phyloP scores from a whole-genome alignment of 2,113 vertebrate genomes.

The Cervus canadensis region DNA sequence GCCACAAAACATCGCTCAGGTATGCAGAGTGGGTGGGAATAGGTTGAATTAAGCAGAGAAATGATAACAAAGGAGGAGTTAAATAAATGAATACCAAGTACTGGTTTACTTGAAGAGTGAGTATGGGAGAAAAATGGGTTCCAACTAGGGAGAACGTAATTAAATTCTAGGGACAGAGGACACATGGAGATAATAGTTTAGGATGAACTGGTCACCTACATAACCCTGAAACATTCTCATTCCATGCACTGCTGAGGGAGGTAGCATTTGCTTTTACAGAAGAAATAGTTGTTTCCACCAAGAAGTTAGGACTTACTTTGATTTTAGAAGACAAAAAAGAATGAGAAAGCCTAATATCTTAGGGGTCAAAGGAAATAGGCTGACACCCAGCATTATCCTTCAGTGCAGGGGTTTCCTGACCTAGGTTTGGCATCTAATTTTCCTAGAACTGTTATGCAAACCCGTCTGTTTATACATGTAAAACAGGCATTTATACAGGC shows the following conservation, averaged over 20 bases:
- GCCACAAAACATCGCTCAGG: neutral
- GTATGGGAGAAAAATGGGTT: neutral
- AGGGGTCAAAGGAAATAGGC: neutral
- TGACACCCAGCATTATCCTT: neutral
- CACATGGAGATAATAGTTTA: neutral
- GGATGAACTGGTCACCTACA: neutral
- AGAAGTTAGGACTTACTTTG: neutral
- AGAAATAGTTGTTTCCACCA: neutral
- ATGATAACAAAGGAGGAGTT: neutral
- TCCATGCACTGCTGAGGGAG: neutral
- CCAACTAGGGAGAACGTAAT: neutral
- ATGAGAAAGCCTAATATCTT: neutral
- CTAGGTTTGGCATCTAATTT: neutral
- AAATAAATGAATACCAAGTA: neutral
- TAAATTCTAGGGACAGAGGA: neutral
- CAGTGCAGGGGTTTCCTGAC: neutral
- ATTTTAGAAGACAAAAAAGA: conserved; percentile 9
- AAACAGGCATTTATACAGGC: neutral
- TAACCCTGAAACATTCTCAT: neutral
- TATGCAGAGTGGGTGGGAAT: neutral
- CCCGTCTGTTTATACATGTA: neutral
- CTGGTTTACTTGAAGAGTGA: neutral
- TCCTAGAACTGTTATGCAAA: neutral
- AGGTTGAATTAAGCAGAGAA: neutral
- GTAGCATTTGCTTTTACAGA: neutral